phyloP scores from a whole-genome alignment of 2,113 vertebrate genomes.

The Burhinus bistriatus region DNA sequence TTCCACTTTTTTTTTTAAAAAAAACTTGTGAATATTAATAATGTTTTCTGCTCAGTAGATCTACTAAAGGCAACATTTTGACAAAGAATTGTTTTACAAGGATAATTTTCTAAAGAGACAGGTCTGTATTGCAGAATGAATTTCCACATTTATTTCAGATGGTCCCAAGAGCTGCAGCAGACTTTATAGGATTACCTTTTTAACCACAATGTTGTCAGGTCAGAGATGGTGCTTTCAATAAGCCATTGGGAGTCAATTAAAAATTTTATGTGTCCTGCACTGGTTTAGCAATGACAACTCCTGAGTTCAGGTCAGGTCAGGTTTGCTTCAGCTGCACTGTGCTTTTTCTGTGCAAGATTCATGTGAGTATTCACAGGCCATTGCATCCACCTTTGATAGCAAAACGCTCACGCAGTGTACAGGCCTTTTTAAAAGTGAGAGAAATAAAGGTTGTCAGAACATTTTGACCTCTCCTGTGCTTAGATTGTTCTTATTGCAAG shows the following conservation, averaged over 20 bases:
- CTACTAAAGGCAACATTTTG: neutral
- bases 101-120: neutral
- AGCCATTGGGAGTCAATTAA: conserved; percentile 28
- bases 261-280: neutral
- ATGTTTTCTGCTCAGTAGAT: neutral
- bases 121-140: neutral
- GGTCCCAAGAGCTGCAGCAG: neutral
- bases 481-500: neutral
- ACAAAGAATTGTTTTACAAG: neutral
- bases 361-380: neutral
- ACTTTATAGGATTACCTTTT: neutral
- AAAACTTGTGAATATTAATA: neutral
- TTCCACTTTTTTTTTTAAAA: neutral
- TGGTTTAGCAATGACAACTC: neutral
- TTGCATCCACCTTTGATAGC: neutral
- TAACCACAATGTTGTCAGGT: neutral
- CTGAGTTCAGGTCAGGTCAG: neutral
- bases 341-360: neutral
- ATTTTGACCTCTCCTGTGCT: neutral
- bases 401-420: neutral
- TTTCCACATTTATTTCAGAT: neutral
- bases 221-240: neutral
- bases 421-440: neutral
- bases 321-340: neutral
- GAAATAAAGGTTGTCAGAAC: neutral